These are phyloP conservation scores for Acanthopleura granulata DNA, from an alignment of 2,888 invertebrate species.

Conservation along the genomic window DNA sequence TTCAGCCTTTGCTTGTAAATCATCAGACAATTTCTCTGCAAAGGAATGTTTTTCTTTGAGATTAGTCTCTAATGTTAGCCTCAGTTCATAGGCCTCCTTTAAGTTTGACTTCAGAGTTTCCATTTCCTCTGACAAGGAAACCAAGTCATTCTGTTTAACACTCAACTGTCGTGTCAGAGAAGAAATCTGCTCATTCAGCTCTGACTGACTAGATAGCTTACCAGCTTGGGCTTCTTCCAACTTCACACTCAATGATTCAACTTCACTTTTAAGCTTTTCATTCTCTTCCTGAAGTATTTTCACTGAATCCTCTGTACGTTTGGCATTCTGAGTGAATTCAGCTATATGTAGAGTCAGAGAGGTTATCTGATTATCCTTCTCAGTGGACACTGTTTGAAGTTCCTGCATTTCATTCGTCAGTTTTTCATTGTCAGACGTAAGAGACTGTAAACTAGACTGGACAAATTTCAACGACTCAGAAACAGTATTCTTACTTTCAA, in stretches of 20 bases:
- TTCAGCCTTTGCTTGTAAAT: background rate
- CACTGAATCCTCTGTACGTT: too few relatives aligned
- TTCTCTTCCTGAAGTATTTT: too few relatives aligned
- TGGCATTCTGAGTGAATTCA: background rate
- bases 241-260: background rate
- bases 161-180: background rate
- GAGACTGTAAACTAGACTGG: background rate
- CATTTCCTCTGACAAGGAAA: conserved; percentile 7
- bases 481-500: conserved; percentile 2
- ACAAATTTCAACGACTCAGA: background rate
- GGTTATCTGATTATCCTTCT: too few relatives aligned
- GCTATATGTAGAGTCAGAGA: background rate
- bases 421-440: conserved; percentile 7
- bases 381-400: too few relatives aligned
- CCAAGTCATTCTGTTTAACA: background rate
- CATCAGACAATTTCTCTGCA: background rate
- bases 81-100: background rate
- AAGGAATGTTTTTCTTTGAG: background rate
- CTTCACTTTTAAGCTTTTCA: background rate
- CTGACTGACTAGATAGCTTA: too few relatives aligned
- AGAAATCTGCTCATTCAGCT: background rate
- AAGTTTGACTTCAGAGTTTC: background rate
- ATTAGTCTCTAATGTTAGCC: background rate
- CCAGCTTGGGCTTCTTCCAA: too few relatives aligned
- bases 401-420: background rate